Conservation (phyloP, 2,113 vertebrate genomes). For the Pelecanoides urinatrix region DNA sequence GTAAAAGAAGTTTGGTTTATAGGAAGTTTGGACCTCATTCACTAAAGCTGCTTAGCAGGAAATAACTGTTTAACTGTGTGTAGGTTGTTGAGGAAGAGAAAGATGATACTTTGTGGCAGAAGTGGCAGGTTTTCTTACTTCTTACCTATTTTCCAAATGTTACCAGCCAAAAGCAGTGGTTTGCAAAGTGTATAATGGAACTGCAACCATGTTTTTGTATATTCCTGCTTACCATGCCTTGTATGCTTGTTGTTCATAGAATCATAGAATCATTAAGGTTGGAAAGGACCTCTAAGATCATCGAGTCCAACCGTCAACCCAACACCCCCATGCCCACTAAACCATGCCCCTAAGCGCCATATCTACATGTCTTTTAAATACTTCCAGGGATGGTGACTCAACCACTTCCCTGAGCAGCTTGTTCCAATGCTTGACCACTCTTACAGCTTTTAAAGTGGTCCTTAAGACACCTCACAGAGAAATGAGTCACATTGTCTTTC, state of each 20-base stretch:
- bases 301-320: no score
- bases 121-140: neutral
- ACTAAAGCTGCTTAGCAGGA: neutral
- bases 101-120: neutral
- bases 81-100: neutral
- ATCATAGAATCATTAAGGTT: no score
- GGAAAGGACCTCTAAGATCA: no score
- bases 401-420: no score
- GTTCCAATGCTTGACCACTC: no score
- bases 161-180: neutral
- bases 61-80: neutral
- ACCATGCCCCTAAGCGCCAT: no score
- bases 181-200: neutral
- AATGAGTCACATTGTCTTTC: neutral
- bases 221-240: neutral
- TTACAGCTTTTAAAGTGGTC: neutral
- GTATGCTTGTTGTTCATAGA: neutral
- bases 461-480: neutral
- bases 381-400: no score
- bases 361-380: no score
- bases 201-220: neutral
- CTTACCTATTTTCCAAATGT: neutral
- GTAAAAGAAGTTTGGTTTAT: neutral
- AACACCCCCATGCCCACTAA: no score
- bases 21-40: neutral